Conservation (phyloP, 2,113 vertebrate species). For the Terrapene triunguis region DNA sequence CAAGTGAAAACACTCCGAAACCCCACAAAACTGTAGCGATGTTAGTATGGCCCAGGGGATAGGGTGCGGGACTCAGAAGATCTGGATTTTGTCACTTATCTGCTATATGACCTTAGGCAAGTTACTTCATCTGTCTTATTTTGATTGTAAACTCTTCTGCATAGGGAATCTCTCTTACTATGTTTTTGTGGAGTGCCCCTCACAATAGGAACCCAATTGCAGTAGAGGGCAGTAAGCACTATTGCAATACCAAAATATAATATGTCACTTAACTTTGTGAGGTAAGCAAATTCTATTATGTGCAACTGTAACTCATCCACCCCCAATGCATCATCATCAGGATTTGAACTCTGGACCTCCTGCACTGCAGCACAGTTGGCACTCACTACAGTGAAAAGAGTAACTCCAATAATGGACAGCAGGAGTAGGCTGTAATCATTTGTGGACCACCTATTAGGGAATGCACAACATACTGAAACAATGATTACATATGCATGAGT, state of each 20-base stretch:
- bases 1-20: not conserved
- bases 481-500: not conserved
- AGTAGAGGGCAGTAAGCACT: not conserved
- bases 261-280: not conserved
- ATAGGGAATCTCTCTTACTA: not conserved
- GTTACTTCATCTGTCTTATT: not conserved
- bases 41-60: not conserved
- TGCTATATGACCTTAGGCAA: not conserved
- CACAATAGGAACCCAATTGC: not conserved
- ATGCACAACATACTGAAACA: not conserved
- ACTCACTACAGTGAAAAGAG: not conserved
- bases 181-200: not conserved
- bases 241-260: not conserved
- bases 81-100: not conserved
- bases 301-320: not conserved
- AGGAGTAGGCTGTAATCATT: not conserved
- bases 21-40: no score
- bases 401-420: not conserved
- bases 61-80: not conserved
- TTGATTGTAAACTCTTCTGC: not conserved
- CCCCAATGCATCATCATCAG: not conserved
- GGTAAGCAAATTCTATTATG: not conserved
- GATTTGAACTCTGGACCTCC: not conserved
- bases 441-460: not conserved
- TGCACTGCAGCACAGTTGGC: not conserved